Evolutionary conservation across 2,888 invertebrate species (phyloP).

Genomic region (Pimpla rufipes): DNA sequence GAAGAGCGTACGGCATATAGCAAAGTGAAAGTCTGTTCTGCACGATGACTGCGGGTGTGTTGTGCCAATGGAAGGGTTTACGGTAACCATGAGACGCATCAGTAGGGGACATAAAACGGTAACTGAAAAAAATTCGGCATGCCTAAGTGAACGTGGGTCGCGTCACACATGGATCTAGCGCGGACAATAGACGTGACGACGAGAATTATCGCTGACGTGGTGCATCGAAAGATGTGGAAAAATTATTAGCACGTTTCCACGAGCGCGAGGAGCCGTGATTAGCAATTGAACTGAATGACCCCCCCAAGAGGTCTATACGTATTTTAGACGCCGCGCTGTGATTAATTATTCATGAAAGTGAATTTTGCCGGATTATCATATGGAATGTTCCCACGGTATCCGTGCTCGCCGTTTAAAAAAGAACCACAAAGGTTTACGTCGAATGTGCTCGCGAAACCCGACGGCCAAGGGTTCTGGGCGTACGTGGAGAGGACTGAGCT

Average conservation of each 20-base stretch:
- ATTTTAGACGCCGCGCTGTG: slow-evolving; percentile 13
- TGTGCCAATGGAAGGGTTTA: slow-evolving; percentile 51
- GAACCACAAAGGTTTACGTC: background rate
- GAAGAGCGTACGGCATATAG: slow-evolving; percentile 1
- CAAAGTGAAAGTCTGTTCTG: slow-evolving; percentile 63
- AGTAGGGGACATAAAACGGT: slow-evolving; percentile 25
- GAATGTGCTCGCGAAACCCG: background rate
- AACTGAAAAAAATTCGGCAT: slow-evolving; percentile 17
- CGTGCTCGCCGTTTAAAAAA: background rate
- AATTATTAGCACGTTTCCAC: slow-evolving; percentile 27
- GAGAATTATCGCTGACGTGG: background rate
- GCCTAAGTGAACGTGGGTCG: background rate
- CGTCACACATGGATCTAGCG: background rate
- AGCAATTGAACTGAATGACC: slow-evolving; percentile 46
- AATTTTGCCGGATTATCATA: slow-evolving; percentile 13
- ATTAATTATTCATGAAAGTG: slow-evolving; percentile 70
- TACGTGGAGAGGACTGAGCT: too few species aligned
- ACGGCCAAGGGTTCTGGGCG: background rate
- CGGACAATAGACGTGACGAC: background rate
- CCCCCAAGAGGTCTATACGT: slow-evolving; percentile 6
- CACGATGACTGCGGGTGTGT: slow-evolving; percentile 39
- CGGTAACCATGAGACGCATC: slow-evolving; percentile 45
- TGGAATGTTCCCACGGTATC: background rate
- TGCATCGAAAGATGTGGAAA: slow-evolving; percentile 26
- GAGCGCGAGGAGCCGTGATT: slow-evolving; percentile 7